Base-by-base conservation (phyloP, 1,140 invertebrate genomes). In the Sitophilus oryzae region DNA sequence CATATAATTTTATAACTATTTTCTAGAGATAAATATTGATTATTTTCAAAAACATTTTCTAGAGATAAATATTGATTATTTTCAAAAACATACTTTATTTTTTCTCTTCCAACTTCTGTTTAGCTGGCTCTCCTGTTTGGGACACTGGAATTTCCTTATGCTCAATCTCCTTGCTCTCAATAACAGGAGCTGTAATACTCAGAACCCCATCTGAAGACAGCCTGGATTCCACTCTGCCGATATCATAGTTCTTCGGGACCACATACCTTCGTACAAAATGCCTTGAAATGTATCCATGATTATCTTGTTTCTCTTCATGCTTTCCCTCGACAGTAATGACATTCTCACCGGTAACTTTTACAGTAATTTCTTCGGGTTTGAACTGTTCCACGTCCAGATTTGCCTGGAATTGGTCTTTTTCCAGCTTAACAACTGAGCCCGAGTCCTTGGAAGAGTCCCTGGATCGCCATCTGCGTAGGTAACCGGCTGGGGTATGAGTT, bases 351-450 rank as follows among this genome's bases (percentile, higher is more conserved):
- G 85, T 83, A 67, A 87, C 82, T 71, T 86, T 90, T 1, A 91
- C 83, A 30, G 75, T 81, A 20, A 92, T 77, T 68, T 93, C 88
- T 51, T 91, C 85, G 0, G 89, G 88, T 54, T 80, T 77, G 70
- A 90, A 91, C 59, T 89, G 83, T 43, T 83, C 79, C 0, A 91
- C 83, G 64, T 89, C 86, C 56, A 89, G n/a, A n/a, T n/a, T n/a
- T n/a, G 79, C 73, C 55, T 77, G 70, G 60, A 77, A 81, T 41
- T 77, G 77, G 50, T 79, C 66, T 66, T 78, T 77, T 55, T 80
- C 75, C 4, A 73, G 63, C 45, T 74, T 72, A 1, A 81, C 64
- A 19, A 74, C 75, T 0, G 77, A 75, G 43, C 73, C 67, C 36
- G 68, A 68, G 56, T 76, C 76, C 14, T 35, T 35, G 46, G 65